Percentiles rank a stretch among this genome's conserved stretches.
Conservation (phyloP, 2,888 invertebrate species). For the Pseudoips prasinana region DNA sequence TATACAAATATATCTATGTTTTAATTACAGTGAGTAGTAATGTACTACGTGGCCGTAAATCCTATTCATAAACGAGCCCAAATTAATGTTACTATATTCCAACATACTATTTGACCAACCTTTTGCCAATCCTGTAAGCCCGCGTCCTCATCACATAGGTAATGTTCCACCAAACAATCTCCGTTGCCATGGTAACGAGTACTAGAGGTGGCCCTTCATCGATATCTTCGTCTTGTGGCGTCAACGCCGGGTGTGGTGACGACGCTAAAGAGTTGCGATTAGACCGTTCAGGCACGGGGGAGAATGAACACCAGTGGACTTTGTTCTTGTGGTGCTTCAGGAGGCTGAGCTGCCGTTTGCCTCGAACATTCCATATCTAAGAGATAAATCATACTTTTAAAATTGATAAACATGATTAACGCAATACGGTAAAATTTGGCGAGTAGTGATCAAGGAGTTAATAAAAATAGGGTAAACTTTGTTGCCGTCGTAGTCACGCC, state of each 20-base stretch:
- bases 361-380: slow-evolving; percentile 76
- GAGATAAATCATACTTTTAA: too few species aligned
- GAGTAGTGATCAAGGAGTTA: too few species aligned
- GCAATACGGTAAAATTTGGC: too few species aligned
- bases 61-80: too few species aligned
- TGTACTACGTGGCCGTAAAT: too few species aligned
- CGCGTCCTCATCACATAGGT: slow-evolving; percentile 53
- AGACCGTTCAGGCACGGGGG: slow-evolving; percentile 67
- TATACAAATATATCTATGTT: too few species aligned
- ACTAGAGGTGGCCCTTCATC: slow-evolving; percentile 68
- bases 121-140: slow-evolving; percentile 41
- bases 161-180: slow-evolving; percentile 83
- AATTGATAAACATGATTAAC: too few species aligned
- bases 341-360: slow-evolving; percentile 55
- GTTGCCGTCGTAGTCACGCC: too few species aligned
- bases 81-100: too few species aligned
- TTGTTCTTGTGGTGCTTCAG: slow-evolving; percentile 78
- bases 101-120: slow-evolving; percentile 46
- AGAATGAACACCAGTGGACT: slow-evolving; percentile 78
- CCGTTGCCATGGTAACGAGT: slow-evolving; percentile 79
- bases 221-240: slow-evolving; percentile 23
- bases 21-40: too few species aligned
- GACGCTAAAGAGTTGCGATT: slow-evolving; percentile 36
- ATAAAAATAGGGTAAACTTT: too few species aligned
- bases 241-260: slow-evolving; percentile 19